Evolutionary conservation across 2,888 invertebrate genomes (phyloP).

Genomic region (Pyrrhosoma nymphula): DNA sequence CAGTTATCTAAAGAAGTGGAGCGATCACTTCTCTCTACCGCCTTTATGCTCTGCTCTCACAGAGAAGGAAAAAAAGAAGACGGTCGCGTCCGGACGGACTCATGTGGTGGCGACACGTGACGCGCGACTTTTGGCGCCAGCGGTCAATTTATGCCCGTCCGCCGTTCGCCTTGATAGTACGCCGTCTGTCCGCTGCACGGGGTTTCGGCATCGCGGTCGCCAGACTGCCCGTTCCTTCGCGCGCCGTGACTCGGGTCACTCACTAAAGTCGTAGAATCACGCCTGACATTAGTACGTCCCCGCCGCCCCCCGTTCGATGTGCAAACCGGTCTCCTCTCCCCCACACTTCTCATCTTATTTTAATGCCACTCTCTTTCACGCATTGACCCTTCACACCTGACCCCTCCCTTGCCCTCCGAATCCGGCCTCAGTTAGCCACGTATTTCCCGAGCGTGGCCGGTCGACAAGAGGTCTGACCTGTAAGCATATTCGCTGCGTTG

Average conservation of each 20-base stretch:
- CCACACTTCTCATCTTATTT: too few species aligned
- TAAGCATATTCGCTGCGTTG: not conserved
- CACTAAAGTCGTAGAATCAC: not conserved
- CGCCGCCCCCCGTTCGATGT: not conserved
- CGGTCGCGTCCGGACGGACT: not conserved
- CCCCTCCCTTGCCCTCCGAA: not conserved
- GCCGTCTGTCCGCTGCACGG: not conserved
- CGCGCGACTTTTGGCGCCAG: slow-evolving; percentile 7
- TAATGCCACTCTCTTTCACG: not conserved
- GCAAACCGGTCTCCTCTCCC: not conserved
- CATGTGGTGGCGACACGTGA: not conserved
- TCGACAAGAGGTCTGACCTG: not conserved
- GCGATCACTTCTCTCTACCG: not conserved
- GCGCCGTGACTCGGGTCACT: not conserved
- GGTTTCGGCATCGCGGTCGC: slow-evolving; percentile 16
- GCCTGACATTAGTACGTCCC: not conserved
- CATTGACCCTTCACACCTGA: slow-evolving; percentile 24
- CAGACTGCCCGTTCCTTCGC: not conserved
- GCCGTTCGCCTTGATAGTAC: not conserved
- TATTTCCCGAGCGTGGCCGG: not conserved
- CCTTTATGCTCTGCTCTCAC: not conserved
- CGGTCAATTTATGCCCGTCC: not conserved
- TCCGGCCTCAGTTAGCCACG: not conserved
- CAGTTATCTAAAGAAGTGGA: not conserved
- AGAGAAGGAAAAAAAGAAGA: not conserved